Conservation (phyloP, 2,797 vertebrate genomes). For the Myotis myotis region DNA sequence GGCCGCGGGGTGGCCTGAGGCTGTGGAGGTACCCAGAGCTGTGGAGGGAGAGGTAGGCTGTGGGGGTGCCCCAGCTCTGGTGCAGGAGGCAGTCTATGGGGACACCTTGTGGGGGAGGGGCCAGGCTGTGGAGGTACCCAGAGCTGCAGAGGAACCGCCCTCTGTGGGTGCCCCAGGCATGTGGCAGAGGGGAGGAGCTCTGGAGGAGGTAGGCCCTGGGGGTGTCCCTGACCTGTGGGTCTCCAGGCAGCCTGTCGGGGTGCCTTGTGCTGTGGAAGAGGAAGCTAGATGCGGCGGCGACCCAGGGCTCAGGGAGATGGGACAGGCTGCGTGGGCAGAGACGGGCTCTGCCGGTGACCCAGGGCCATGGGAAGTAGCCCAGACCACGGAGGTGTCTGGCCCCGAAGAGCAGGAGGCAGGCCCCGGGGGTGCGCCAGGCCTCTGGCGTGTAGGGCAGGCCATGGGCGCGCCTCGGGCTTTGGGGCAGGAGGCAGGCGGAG, state of each 20-base stretch:
- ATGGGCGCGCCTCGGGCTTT: background rate
- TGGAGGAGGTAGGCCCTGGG: background rate
- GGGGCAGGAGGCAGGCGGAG: background rate
- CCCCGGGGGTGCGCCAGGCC: background rate
- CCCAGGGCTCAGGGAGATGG: background rate
- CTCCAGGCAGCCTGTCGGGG: background rate
- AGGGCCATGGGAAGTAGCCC: background rate
- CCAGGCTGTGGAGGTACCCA: background rate
- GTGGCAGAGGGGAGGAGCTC: background rate
- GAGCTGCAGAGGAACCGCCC: background rate
- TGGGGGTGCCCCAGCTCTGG: background rate
- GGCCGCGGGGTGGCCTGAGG: background rate
- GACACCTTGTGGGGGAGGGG: background rate
- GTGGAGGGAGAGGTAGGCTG: background rate
- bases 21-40: background rate
- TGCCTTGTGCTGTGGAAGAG: conserved; percentile 29
- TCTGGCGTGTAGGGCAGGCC: background rate
- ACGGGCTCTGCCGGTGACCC: conserved; percentile 9
- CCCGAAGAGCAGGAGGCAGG: background rate
- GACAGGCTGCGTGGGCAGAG: conserved; percentile 40
- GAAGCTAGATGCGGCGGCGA: background rate
- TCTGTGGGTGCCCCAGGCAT: background rate
- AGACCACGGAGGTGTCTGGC: background rate
- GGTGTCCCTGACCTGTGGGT: background rate
- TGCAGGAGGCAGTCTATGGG: background rate